Evolutionary conservation across 2,888 invertebrate species (phyloP), one percentile per base, ranked within the genome.

Genomic region (Pammene aurita): DNA sequence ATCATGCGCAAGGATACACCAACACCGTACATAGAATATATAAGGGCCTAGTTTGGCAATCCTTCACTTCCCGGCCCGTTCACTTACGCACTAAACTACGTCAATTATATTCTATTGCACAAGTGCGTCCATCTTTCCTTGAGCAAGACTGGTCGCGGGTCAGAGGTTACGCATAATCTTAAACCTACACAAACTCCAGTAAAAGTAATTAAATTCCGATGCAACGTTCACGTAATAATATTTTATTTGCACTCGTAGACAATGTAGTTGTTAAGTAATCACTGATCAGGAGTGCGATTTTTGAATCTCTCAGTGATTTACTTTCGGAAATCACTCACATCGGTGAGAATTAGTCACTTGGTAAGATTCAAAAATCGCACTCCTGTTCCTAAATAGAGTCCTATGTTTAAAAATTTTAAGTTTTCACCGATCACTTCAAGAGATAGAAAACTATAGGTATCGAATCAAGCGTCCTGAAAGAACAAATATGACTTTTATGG

Each of bases 91-190:
- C 52, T 26, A 66, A 41, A 58, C 42, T 52, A 63, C 50, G 57
- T 34, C 68, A 68, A 64, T 68, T 64, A 68, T 35, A 68, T 13
- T 50, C 34, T 35, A 44, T 68, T 68, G 42, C 68, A 38, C 63
- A 68, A 68, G 68, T 56, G 62, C 63, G 63, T 62, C 41, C 34
- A 50, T 56, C 57, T 58, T 67, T 48, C 57, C 68, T 64, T 58
- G 68, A 44, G 68, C 68, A 68, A 68, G 44, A 56, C 54, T 54
- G 11, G 41, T 18, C 62, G 50, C 62, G 50, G 68, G 68, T 68
- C 68, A 68, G 52, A 64, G 63, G 63, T 57, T 35, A 42, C 52
- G 50, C 63, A 60, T 58, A 58, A 42, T 18, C 7, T 58, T 34
- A 46, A 61, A 66, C 34, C 14, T 16, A 26, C 35, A 56, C 16